phyloP scores from a whole-genome alignment of 2,113 vertebrate genomes.

The Hyla sarda region DNA sequence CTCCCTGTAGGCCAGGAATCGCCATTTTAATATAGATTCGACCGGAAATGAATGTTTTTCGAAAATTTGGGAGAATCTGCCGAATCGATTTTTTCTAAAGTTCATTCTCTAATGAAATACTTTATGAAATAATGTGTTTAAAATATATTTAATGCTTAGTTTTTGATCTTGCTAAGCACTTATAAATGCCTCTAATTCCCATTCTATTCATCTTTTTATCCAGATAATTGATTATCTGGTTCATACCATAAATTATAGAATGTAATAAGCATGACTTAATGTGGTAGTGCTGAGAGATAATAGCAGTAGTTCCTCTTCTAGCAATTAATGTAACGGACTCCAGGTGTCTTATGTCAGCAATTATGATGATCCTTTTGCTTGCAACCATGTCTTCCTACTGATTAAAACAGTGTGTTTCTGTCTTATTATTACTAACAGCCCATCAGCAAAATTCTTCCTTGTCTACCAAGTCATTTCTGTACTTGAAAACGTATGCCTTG shows the following conservation, averaged over 20 bases:
- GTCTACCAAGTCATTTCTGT: not conserved
- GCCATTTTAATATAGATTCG: too few species aligned
- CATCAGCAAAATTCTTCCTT: not conserved
- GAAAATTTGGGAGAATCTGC: too few species aligned
- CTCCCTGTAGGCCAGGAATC: too few species aligned
- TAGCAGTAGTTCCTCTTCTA: conserved; percentile 41
- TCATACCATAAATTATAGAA: conserved; percentile 36
- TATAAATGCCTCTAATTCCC: not conserved
- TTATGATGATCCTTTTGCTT: conserved; percentile 27
- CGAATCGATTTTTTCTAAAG: too few species aligned
- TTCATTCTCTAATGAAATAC: too few species aligned
- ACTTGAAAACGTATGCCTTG: not conserved
- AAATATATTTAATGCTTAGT: too few species aligned
- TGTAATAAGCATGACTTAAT: conserved; percentile 51
- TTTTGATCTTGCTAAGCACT: not conserved
- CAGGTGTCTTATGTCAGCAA: conserved; percentile 41
- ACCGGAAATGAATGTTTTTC: too few species aligned
- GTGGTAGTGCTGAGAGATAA: conserved; percentile 43
- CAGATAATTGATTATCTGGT: conserved; percentile 44
- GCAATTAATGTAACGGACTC: conserved; percentile 43
- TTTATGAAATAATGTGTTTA: not conserved
- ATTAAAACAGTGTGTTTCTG: not conserved
- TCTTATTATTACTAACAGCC: conserved; percentile 4
- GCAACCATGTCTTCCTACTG: conserved; percentile 32
- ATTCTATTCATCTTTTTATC: conserved; percentile 16